Base-by-base conservation (phyloP, 1,140 invertebrate genomes). In the Homarus americanus region DNA sequence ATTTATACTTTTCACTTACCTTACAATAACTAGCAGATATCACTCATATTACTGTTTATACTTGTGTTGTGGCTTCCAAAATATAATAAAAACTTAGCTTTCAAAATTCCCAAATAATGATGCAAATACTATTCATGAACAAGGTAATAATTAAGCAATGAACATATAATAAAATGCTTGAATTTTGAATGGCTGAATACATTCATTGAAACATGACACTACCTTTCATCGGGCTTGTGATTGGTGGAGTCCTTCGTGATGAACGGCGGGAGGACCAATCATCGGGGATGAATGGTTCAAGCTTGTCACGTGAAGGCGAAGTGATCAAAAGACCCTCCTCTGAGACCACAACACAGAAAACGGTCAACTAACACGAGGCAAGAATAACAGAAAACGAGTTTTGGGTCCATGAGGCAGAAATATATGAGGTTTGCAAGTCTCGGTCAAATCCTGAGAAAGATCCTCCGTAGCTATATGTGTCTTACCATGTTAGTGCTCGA, bases 241-340 rank as follows among this genome's bases (percentile, higher is more conserved):
- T 83, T 72, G 92, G 92, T 53, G 92, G 92, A 63, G 92, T 93
- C 87, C 91, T 91, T 38, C 91, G 83, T 49, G 92, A 87, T 72
- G 92, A 93, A 69, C 92, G 87, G 66, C 92, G 87, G n/a, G 91
- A 78, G 41, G 91, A 88, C 92, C 90, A 91, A 90, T 93, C 92
- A 92, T 87, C 66, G 36, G 75, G 69, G 40, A 89, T 78, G 82
- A 91, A 86, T 82, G 92, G 92, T 91, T 93, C 92, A 83, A 93
- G 87, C 91, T 88, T 91, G 90, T 93, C 92, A 63, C 92, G 91
- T 87, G 92, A 91, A 53, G 92, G 92, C 87, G 92, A 93, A 49
- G 92, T 93, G 78, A 93, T 93, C 90, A 93, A 91, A 90, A 93
- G 90, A 90, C 92, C 92, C 58, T 91, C 88, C 89, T 93, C 92